Conservation (phyloP, 2,113 vertebrate species). For the Eonycteris spelaea region DNA sequence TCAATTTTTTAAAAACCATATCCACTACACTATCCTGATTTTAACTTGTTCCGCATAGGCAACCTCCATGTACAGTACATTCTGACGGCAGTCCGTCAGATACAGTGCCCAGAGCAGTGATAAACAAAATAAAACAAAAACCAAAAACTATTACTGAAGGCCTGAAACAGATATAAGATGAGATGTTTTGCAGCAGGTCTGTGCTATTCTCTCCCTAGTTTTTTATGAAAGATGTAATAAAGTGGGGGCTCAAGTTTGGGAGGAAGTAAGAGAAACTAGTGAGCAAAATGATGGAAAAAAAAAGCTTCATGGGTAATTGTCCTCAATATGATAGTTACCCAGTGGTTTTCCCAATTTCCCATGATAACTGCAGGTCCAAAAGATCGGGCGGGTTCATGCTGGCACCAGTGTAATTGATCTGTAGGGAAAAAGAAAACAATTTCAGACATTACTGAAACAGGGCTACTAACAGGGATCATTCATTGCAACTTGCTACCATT, state of each 20-base stretch:
- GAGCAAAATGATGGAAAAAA: neutral
- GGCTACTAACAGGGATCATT: neutral
- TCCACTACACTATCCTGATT: neutral
- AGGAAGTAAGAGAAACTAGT: neutral
- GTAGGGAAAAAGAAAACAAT: slow-evolving; percentile 65
- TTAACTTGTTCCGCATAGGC: neutral
- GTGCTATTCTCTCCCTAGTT: neutral
- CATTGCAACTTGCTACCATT: neutral
- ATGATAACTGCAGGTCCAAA: slow-evolving; percentile 94
- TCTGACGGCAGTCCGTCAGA: neutral
- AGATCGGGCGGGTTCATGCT: slow-evolving; percentile 96
- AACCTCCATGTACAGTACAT: neutral
- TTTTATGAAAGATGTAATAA: neutral
- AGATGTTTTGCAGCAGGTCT: neutral
- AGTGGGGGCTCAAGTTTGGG: neutral
- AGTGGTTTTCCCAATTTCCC: slow-evolving; percentile 91
- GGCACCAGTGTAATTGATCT: slow-evolving; percentile 95
- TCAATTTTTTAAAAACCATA: slow-evolving; percentile 35
- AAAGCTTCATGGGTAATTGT: neutral
- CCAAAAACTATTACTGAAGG: neutral
- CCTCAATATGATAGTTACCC: slow-evolving; percentile 84
- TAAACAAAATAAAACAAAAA: neutral
- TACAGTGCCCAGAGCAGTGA: neutral
- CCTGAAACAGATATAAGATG: neutral
- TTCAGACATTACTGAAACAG: neutral